A percentile compares a stretch with the other conserved stretches of the same genome.
phyloP scores from a whole-genome alignment of 2,888 invertebrate genomes.

The Nemurella pictetii region DNA sequence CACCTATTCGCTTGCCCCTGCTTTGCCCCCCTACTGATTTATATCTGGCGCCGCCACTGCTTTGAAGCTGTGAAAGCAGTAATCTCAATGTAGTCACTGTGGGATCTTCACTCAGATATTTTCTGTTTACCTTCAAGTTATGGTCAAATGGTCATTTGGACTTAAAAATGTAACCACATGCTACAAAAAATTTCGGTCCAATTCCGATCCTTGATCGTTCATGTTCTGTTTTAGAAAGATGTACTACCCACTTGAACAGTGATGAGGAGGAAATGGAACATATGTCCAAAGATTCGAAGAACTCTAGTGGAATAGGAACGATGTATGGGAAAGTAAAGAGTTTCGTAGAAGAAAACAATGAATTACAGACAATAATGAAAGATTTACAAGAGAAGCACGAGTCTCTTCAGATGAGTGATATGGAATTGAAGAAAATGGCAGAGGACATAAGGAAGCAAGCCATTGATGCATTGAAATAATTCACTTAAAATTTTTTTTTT shows the following conservation, averaged over 20 bases:
- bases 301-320: slow-evolving; percentile 41
- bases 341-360: slow-evolving; percentile 47
- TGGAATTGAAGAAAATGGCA: slow-evolving; percentile 50
- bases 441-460: slow-evolving; percentile 52
- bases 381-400: slow-evolving; percentile 47
- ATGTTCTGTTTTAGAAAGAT: background rate
- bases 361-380: slow-evolving; percentile 48
- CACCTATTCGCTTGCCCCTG: too few relatives aligned
- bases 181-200: background rate
- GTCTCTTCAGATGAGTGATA: slow-evolving; percentile 47
- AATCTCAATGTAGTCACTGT: too few relatives aligned
- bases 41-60: too few relatives aligned
- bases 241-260: background rate
- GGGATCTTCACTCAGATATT: too few relatives aligned
- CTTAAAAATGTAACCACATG: too few relatives aligned
- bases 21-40: too few relatives aligned
- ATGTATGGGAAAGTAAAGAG: slow-evolving; percentile 48
- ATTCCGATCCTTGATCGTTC: background rate
- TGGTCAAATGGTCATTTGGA: too few relatives aligned
- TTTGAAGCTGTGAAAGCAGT: too few relatives aligned
- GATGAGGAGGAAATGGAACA: background rate
- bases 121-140: too few relatives aligned
- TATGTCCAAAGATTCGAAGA: background rate
- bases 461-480: slow-evolving; percentile 48
- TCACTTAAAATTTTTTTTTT: background rate